These are phyloP conservation scores for Heliconius cydno DNA, from an alignment of 2,888 invertebrate genomes.

Conservation along the genomic window DNA sequence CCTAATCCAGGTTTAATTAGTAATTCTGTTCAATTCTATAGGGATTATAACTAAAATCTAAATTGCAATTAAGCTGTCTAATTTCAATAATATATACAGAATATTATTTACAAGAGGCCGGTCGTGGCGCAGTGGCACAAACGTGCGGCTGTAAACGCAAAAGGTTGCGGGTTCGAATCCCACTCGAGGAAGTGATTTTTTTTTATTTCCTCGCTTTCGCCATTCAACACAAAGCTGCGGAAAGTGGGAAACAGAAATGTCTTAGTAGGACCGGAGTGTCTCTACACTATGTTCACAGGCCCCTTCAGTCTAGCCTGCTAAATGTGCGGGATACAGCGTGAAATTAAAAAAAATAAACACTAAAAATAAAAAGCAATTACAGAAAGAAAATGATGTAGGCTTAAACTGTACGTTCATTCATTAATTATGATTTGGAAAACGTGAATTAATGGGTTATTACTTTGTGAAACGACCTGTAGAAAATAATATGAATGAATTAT, in stretches of 20 bases:
- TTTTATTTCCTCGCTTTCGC: background rate
- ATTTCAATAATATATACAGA: conserved; percentile 2
- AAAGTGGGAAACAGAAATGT: background rate
- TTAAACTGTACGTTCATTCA: background rate
- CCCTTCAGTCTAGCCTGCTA: background rate
- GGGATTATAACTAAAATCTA: conserved; percentile 13
- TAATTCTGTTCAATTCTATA: conserved; percentile 8
- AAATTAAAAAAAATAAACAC: background rate
- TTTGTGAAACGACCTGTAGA: background rate
- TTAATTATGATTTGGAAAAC: background rate
- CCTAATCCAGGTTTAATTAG: conserved; percentile 19
- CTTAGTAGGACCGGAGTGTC: background rate
- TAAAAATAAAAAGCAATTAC: too few species aligned
- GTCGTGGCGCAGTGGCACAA: too few species aligned
- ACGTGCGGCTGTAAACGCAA: too few species aligned
- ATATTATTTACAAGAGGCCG: background rate
- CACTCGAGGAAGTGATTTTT: too few species aligned
- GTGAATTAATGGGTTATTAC: background rate
- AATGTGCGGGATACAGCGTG: background rate
- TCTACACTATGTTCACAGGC: background rate
- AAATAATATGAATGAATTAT: background rate
- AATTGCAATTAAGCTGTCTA: conserved; percentile 4
- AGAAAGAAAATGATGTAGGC: background rate
- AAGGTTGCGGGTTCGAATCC: too few species aligned
- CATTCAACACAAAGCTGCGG: background rate